Evolutionary conservation across 2,888 invertebrate species (phyloP).

Genomic region (Torymus aiolomorphi): DNA sequence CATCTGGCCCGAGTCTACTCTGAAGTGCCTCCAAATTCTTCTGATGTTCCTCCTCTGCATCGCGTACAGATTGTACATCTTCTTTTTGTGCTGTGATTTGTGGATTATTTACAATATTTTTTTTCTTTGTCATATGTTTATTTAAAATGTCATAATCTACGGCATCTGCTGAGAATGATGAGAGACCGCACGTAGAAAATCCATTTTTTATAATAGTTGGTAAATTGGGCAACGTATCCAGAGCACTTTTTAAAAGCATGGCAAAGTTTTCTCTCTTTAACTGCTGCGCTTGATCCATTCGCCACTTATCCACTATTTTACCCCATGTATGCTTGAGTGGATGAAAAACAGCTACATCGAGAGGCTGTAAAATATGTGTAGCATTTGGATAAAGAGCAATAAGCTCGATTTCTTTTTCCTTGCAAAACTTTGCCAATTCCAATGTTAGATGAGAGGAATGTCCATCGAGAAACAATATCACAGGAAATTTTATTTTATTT

Average conservation of each 20-base stretch:
- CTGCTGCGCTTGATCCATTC: constrained; percentile 3
- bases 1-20: constrained; percentile 3
- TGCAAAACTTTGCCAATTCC: too few relatives aligned
- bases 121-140: constrained; percentile 2
- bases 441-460: constrained; percentile 61
- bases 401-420: constrained; percentile 34
- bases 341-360: constrained; percentile 46
- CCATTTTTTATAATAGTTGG: constrained; percentile 35
- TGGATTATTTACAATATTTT: neutral
- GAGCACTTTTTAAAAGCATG: constrained; percentile 39
- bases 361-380: constrained; percentile 42
- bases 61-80: neutral
- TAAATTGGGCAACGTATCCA: constrained; percentile 43
- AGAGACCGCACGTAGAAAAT: constrained; percentile 29
- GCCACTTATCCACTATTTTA: constrained; percentile 34
- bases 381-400: constrained; percentile 48
- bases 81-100: neutral
- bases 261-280: constrained; percentile 45
- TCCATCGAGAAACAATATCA: constrained; percentile 62
- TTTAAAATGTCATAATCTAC: constrained; percentile 21
- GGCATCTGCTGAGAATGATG: constrained; percentile 18
- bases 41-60: neutral
- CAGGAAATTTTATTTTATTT: constrained; percentile 58
- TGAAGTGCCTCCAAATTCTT: constrained; percentile 3
- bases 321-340: constrained; percentile 44